These are phyloP conservation scores for Aplodontia rufa DNA, from an alignment of 2,113 vertebrate species.

Conservation along the genomic window DNA sequence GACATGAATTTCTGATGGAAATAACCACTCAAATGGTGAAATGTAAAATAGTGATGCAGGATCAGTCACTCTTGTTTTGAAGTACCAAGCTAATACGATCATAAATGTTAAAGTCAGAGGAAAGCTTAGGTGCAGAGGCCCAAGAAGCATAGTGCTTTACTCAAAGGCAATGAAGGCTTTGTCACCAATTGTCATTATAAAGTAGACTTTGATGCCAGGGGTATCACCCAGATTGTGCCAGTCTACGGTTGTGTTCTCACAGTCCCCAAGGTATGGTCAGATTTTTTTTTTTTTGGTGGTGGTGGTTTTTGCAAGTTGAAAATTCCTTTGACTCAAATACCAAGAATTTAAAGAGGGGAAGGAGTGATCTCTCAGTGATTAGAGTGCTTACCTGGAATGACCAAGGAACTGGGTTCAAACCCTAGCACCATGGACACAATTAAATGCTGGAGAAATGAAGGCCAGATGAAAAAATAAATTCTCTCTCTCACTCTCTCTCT, in stretches of 20 bases:
- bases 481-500: no score
- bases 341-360: not conserved
- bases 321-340: not conserved
- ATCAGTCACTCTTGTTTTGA: slow-evolving; percentile 32
- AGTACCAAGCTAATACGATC: not conserved
- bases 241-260: not conserved
- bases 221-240: not conserved
- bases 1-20: slow-evolving; percentile 49
- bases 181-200: not conserved
- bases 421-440: no score
- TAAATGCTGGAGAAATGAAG: no score
- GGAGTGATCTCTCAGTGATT: no score
- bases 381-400: no score
- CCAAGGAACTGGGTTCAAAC: no score
- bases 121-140: not conserved
- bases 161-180: not conserved
- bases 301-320: not conserved
- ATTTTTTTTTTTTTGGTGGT: not conserved
- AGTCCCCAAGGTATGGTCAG: not conserved
- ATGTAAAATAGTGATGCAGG: slow-evolving; percentile 35
- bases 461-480: no score
- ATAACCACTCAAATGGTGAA: slow-evolving; percentile 30
- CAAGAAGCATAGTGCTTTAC: not conserved
- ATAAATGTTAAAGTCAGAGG: slow-evolving; percentile 21
- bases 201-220: not conserved